These are phyloP conservation scores for Pharmacophagus antenor DNA, from an alignment of 2,888 invertebrate species.

Conservation along the genomic window DNA sequence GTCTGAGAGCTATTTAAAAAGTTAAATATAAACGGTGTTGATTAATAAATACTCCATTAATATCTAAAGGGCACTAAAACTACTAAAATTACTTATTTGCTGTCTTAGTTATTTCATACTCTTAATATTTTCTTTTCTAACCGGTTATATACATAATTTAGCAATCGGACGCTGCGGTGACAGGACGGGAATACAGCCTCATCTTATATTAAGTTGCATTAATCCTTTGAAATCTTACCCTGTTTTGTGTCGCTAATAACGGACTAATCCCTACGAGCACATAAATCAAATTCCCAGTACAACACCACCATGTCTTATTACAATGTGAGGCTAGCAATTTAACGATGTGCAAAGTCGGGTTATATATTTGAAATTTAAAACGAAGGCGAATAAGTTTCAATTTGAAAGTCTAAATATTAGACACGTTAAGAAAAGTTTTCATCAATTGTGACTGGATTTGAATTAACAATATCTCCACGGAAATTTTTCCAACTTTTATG, in stretches of 20 bases:
- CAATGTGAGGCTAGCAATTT: slow-evolving; percentile 11
- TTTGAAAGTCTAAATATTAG: too few relatives aligned
- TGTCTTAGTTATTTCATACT: too few relatives aligned
- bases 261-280: slow-evolving; percentile 27
- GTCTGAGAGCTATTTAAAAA: too few relatives aligned
- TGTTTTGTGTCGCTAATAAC: slow-evolving; percentile 30
- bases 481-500: not conserved
- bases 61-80: too few relatives aligned
- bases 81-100: not conserved
- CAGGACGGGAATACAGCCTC: slow-evolving; percentile 20
- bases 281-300: slow-evolving; percentile 30
- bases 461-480: not conserved
- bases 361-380: slow-evolving; percentile 12
- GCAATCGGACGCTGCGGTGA: slow-evolving; percentile 29
- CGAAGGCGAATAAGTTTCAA: slow-evolving; percentile 1
- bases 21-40: too few relatives aligned
- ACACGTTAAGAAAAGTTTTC: too few relatives aligned
- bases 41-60: too few relatives aligned
- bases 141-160: slow-evolving; percentile 22
- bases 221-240: slow-evolving; percentile 31
- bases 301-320: slow-evolving; percentile 21
- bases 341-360: slow-evolving; percentile 25
- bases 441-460: too few relatives aligned
- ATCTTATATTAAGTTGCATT: slow-evolving; percentile 29
- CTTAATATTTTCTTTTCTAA: too few relatives aligned